phyloP scores from a whole-genome alignment of 2,797 vertebrate species.

The Clarias laeviceps region DNA sequence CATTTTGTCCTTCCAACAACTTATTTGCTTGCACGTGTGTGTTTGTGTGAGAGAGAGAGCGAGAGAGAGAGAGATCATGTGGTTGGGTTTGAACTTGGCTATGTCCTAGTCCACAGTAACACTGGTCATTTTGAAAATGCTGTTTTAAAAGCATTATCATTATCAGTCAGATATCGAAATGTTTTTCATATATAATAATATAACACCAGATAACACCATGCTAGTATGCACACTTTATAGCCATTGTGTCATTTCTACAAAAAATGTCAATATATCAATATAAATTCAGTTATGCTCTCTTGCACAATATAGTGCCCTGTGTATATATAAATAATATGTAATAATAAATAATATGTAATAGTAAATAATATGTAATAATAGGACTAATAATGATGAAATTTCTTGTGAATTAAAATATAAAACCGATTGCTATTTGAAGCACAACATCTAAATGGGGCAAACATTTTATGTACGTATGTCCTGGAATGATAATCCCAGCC shows the following conservation, averaged over 20 bases:
- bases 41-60: not conserved
- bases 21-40: slow-evolving; percentile 34
- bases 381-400: too few relatives aligned
- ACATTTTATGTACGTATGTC: too few relatives aligned
- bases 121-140: not conserved
- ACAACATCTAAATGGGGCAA: too few relatives aligned
- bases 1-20: slow-evolving; percentile 45
- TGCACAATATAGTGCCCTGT: not conserved
- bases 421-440: too few relatives aligned
- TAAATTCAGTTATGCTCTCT: not conserved
- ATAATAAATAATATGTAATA: not conserved
- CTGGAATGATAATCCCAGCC: too few relatives aligned
- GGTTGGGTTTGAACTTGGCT: slow-evolving; percentile 2
- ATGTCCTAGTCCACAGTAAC: not conserved
- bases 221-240: too few relatives aligned
- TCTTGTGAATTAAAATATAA: too few relatives aligned
- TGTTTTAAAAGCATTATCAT: not conserved
- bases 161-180: not conserved
- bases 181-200: not conserved
- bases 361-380: too few relatives aligned
- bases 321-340: not conserved
- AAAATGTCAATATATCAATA: not conserved
- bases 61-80: not conserved
- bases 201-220: not conserved
- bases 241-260: not conserved